Conservation (phyloP, 1,140 invertebrate genomes). For the Neocloeon triangulifer region DNA sequence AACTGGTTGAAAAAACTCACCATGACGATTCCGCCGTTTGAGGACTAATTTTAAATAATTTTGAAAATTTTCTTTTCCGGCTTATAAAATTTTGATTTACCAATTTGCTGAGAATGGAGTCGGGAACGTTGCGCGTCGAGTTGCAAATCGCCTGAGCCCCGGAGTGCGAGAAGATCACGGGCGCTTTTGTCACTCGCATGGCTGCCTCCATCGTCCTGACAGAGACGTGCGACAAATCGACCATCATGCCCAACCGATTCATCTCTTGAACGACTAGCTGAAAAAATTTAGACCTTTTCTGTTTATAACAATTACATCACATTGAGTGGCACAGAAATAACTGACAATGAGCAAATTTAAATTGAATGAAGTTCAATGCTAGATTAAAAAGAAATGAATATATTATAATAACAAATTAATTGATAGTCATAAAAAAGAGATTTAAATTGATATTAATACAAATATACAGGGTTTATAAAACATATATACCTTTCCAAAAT, state of each 20-base stretch:
- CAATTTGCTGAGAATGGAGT: slow-evolving; percentile 58
- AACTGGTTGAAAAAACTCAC: slow-evolving; percentile 54
- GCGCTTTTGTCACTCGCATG: slow-evolving; percentile 56
- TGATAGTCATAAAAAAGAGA: too few species aligned
- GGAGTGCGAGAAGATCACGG: slow-evolving; percentile 84
- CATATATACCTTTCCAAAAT: too few species aligned
- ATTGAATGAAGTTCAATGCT: too few species aligned
- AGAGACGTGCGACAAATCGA: slow-evolving; percentile 77
- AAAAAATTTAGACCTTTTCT: too few species aligned
- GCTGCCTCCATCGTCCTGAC: slow-evolving; percentile 67
- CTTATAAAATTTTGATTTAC: slow-evolving; percentile 20
- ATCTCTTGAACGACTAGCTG: slow-evolving; percentile 61
- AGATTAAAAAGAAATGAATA: too few species aligned
- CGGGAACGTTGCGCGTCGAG: slow-evolving; percentile 68
- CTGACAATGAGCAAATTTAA: too few species aligned
- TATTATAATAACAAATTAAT: too few species aligned
- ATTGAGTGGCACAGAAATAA: too few species aligned
- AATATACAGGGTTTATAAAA: too few species aligned
- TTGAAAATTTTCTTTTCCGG: slow-evolving; percentile 3
- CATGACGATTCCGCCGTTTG: slow-evolving; percentile 75
- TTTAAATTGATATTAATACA: too few species aligned
- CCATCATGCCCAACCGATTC: slow-evolving; percentile 82
- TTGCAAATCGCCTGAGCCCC: slow-evolving; percentile 67
- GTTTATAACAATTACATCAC: too few species aligned
- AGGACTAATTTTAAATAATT: too few species aligned